A percentile compares a stretch with the other conserved stretches of the same genome.
These are phyloP conservation scores for Drosophila diplacantha DNA, from an alignment of 2,888 invertebrate species.

Conservation along the genomic window DNA sequence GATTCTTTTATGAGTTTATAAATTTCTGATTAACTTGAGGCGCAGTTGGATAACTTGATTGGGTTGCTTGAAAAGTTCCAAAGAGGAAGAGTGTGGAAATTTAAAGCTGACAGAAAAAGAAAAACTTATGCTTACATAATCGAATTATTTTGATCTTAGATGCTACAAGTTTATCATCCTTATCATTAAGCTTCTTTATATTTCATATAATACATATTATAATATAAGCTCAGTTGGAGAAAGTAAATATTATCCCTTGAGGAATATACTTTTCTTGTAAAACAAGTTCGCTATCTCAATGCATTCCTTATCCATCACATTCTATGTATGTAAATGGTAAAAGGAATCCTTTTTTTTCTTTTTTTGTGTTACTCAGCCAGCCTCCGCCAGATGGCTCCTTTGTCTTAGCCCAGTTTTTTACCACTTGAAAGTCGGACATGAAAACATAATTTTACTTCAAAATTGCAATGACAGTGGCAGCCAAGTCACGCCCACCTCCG, in stretches of 20 bases:
- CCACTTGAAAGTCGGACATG: constrained; percentile 65
- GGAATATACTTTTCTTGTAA: background rate
- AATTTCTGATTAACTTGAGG: constrained; percentile 69
- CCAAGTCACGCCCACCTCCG: constrained; percentile 27
- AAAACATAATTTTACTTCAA: constrained; percentile 72
- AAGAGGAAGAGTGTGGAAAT: background rate
- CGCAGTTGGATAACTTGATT: constrained; percentile 33
- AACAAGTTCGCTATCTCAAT: background rate
- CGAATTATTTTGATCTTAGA: background rate
- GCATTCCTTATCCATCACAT: constrained; percentile 14
- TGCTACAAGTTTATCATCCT: no score
- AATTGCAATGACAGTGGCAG: constrained; percentile 68
- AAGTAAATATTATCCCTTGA: no score
- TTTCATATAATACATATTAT: background rate
- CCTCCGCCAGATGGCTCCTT: constrained; percentile 54
- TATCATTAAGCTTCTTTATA: background rate
- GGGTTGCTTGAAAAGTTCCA: constrained; percentile 36
- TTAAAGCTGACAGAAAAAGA: no score
- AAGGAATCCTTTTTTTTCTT: constrained; percentile 9
- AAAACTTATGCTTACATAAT: no score
- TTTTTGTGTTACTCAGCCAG: constrained; percentile 30
- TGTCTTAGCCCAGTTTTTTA: constrained; percentile 52
- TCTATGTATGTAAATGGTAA: constrained; percentile 27
- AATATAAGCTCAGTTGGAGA: fast-evolving
- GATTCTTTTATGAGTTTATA: constrained; percentile 72